Evolutionary conservation across 2,888 invertebrate genomes (phyloP), one percentile per base, ranked within the genome.

Genomic region (Arctia plantaginis): DNA sequence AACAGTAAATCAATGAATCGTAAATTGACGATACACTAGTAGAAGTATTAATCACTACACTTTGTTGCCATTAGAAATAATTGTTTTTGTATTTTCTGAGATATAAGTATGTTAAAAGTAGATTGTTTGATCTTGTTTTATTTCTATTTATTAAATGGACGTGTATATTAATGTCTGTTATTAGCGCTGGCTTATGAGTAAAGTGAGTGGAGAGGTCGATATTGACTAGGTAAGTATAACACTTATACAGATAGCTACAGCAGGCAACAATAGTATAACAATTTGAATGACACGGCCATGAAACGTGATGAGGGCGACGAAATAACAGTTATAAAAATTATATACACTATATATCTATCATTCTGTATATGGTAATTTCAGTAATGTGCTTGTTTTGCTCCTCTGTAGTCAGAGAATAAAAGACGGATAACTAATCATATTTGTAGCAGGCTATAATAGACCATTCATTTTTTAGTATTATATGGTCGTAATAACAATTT

Each of bases 1-100:
- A 66, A 44, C 39, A 66, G 44, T 66, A 66, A 44, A 44, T 67
- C n/a, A 27, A 30, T 67, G 44, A 0, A 12, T 67, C 67, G 44
- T 67, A 67, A 67, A 67, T 67, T 47, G 30, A 67, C 30, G 8
- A 30, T 44, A 30, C 3, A 44, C 30, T 66, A 66, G 18, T 41
- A n/a, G 23, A 23, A 39, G 41, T 8, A 66, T 44, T 41, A 66
- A 66, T 66, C 66, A 41, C 39, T n/a, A 35, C 47, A 39, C n/a
- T 27, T 66, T 8, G 27, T 27, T 66, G 41, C 15, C 15, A 41
- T 15, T 44, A 13, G 41, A 66, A 41, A 44, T 41, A 39, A 66
- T 66, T 66, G 6, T 39, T 39, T 66, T 13, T 13, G 12, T 66
- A n/a, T 39, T 20, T 39, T 23, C 23, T 7, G 4, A n/a, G 39